Evolutionary conservation across 2,888 invertebrate genomes (phyloP), one percentile per base, ranked within the genome.

Genomic region (Chironomus tentans): DNA sequence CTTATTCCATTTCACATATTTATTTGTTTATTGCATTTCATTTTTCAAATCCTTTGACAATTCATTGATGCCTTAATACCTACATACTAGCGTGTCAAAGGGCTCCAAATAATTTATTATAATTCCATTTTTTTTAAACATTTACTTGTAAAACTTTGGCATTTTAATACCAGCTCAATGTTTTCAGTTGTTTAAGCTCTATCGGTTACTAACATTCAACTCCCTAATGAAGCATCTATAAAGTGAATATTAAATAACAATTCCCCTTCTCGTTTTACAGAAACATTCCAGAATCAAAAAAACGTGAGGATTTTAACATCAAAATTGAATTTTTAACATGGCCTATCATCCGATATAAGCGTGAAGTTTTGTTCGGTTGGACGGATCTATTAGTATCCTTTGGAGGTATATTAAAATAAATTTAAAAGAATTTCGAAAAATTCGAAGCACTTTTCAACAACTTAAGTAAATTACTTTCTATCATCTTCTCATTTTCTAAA

Each of bases 361-460:
- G 92, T 46, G 92, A 93, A 82, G 92, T 93, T 18, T 86, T 92
- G 62, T 93, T 93, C 81, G 93, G 93, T 76, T 92, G 92, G 92
- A 91, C 93, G 0, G 93, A 93, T 84, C 85, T 93, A 72, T 81
- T 93, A 65, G 93, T 84, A 6, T 84, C 84, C 0, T 84, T 84
- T 75, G 87, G 87, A 13, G 87, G 87, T n/a, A 56, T 18, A 24
- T 18, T 15, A 22, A 18, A 46, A 22, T 76, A 28, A 18, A n/a
- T 68, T 71, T 65, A 13, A 21, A 74, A n/a, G n/a, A n/a, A n/a
- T n/a, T n/a, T n/a, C n/a, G n/a, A n/a, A n/a, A n/a, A n/a, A n/a
- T n/a, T n/a, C n/a, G n/a, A n/a, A n/a, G n/a, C n/a, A 72, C 65
- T 69, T 18, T 71, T 73, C 38, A 38, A 38, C 10, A 10, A 10